Evolutionary conservation across 2,888 invertebrate species (phyloP).

Genomic region (Ichneumon xanthorius): DNA sequence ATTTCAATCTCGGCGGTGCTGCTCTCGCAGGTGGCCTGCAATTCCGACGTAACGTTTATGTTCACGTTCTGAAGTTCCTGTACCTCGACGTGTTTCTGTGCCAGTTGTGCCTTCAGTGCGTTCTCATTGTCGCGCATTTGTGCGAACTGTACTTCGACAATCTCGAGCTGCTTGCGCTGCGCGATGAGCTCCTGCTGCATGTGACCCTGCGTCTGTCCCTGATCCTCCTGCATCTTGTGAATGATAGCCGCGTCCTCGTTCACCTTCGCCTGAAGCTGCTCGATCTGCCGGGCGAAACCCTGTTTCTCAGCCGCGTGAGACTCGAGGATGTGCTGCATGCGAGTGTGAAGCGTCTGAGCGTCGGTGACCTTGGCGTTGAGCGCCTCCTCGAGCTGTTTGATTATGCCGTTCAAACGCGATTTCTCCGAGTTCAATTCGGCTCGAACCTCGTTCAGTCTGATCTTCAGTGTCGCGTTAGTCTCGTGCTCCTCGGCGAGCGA

Average conservation of each 20-base stretch:
- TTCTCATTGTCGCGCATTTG: conserved; percentile 87
- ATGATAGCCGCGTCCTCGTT: conserved; percentile 86
- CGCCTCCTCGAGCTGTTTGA: conserved; percentile 87
- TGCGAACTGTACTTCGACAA: conserved; percentile 87
- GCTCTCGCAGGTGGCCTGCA: conserved; percentile 81
- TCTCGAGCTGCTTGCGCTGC: conserved; percentile 87
- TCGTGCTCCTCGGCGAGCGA: conserved; percentile 91
- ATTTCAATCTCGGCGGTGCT: conserved; percentile 80
- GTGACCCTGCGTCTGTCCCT: conserved; percentile 84
- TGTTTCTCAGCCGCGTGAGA: conserved; percentile 87
- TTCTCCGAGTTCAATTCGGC: conserved; percentile 89
- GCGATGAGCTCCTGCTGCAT: conserved; percentile 86
- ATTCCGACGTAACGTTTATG: conserved; percentile 78
- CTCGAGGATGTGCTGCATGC: conserved; percentile 88
- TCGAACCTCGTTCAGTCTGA: conserved; percentile 92
- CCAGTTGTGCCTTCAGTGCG: conserved; percentile 81
- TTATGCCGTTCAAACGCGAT: conserved; percentile 86
- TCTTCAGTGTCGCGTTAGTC: conserved; percentile 90
- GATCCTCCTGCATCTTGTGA: conserved; percentile 86
- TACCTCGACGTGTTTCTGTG: conserved; percentile 86
- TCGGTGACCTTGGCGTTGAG: conserved; percentile 87
- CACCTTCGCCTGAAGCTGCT: conserved; percentile 88
- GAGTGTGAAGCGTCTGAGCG: conserved; percentile 87
- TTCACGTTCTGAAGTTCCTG: conserved; percentile 82
- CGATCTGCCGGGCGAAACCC: conserved; percentile 87